phyloP scores from a whole-genome alignment of 2,888 invertebrate species.

The Branchipolynoe longqiensis region DNA sequence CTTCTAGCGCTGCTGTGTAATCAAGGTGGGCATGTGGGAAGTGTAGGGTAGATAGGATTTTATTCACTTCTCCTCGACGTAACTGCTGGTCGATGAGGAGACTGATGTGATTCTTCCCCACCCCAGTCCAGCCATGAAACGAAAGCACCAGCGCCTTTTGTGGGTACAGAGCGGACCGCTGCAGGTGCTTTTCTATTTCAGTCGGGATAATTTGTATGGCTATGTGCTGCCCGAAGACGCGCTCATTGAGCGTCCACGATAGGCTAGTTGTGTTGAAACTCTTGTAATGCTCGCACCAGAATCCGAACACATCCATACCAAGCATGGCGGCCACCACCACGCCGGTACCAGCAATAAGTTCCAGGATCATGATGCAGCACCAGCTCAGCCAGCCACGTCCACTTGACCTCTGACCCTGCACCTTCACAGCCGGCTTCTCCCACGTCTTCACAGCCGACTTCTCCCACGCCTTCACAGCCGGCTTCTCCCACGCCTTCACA shows the following conservation, averaged over 20 bases:
- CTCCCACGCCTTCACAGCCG: neutral
- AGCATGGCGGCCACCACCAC: conserved; percentile 4
- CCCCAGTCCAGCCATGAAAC: conserved; percentile 79
- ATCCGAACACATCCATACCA: conserved; percentile 3
- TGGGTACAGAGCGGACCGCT: neutral
- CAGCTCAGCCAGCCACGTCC: neutral
- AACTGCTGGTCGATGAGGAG: conserved; percentile 88
- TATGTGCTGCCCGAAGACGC: conserved; percentile 73
- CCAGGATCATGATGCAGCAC: neutral
- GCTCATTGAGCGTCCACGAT: neutral
- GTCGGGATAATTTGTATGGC: conserved; percentile 68
- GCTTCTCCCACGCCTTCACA: no score
- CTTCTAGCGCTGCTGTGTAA: conserved; percentile 65
- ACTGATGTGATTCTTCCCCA: conserved; percentile 93
- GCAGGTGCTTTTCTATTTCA: neutral
- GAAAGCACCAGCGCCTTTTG: conserved; percentile 72
- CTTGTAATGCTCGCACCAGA: conserved; percentile 20
- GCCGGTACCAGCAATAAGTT: neutral
- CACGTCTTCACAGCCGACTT: neutral
- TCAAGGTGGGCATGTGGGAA: conserved; percentile 70
- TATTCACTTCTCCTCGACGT: conserved; percentile 40
- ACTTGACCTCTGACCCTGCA: neutral
- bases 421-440: neutral
- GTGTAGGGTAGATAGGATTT: conserved; percentile 73
- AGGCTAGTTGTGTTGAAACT: conserved; percentile 12